Evolutionary conservation across 1,140 invertebrate species (phyloP).

Genomic region (Leptestheria dahalacensis): DNA sequence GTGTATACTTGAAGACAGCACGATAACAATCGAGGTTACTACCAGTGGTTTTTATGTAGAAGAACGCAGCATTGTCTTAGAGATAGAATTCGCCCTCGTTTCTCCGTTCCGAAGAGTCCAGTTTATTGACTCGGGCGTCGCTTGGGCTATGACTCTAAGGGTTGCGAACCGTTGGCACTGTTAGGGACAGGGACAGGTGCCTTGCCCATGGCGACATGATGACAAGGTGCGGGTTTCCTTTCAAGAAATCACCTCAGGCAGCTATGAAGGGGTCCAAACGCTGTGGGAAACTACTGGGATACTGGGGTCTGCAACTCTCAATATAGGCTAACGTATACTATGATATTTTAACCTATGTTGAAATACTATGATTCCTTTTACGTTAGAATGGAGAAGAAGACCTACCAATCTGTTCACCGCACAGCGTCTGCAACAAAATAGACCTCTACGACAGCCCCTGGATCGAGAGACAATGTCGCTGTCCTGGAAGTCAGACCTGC

Average conservation of each 20-base stretch:
- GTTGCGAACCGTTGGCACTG: too few species aligned
- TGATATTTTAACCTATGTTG: not conserved
- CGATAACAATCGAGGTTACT: too few species aligned
- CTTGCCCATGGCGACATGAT: not conserved
- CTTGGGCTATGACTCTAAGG: too few species aligned
- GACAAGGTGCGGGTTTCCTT: not conserved
- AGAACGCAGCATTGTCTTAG: too few species aligned
- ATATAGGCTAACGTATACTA: not conserved
- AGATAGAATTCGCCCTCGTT: too few species aligned
- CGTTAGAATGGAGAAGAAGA: constrained; percentile 60
- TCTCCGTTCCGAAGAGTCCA: too few species aligned
- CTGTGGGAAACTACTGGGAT: too few species aligned
- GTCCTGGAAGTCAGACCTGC: constrained; percentile 45
- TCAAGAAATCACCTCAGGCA: not conserved
- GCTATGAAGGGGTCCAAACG: not conserved
- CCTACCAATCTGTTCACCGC: constrained; percentile 56
- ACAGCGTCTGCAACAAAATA: constrained; percentile 73
- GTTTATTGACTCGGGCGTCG: too few species aligned
- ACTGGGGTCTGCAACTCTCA: too few species aligned
- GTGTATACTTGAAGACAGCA: too few species aligned
- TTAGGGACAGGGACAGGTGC: not conserved
- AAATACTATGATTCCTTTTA: constrained; percentile 6
- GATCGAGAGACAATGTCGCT: constrained; percentile 74
- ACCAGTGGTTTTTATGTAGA: too few species aligned
- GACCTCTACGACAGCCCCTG: constrained; percentile 69